Base-by-base conservation (phyloP, 2,113 vertebrate genomes). In the Macroglossus sobrinus region DNA sequence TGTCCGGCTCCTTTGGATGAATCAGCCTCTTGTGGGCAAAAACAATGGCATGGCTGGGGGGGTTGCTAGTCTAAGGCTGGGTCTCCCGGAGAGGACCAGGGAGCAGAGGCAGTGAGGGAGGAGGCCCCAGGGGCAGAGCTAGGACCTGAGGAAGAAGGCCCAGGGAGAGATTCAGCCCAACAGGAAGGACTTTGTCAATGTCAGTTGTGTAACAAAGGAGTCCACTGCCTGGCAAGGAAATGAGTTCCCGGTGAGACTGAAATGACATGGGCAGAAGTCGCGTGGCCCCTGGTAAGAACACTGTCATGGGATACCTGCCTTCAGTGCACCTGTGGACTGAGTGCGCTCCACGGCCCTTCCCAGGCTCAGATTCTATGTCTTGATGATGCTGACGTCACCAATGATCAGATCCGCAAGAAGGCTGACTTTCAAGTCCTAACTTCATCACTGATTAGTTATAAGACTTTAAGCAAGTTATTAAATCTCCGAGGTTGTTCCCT, bases 381-480 rank as follows among this genome's bases (percentile, higher is more conserved):
- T 4, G 5, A 11, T 4, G 40, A 89, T 22, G 35, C 85, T 53
- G 28, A 33, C 24, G 71, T 50, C 40, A n/a, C 79, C 40, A 18
- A 24, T 7, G n/a, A 57, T 6, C 30, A 74, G 22, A 86, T 64
- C n/a, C 28, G 12, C 50, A 55, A 28, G 50, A 89, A 57, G 76
- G 35, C 28, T 1, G 21, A 61, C 22, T 2, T 18, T 47, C 28
- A 53, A 89, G 43, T 16, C 30, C 50, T 55, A 43, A 75, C 30
- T 21, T 61, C 53, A 35, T 55, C 66, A 5, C 26, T 40, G 63
- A 1, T 33, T 26, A 45, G 61, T 19, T 1, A 4, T 4, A 0
- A 47, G 91, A 91, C 86, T 82, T 57, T 63, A 53, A 93, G 91
- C 75, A 76, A 14, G 33, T 85, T 26, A 10, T 10, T 6, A 47